Base-by-base conservation (phyloP, 2,113 vertebrate genomes). In the Cyphomyrus discorhynchus region DNA sequence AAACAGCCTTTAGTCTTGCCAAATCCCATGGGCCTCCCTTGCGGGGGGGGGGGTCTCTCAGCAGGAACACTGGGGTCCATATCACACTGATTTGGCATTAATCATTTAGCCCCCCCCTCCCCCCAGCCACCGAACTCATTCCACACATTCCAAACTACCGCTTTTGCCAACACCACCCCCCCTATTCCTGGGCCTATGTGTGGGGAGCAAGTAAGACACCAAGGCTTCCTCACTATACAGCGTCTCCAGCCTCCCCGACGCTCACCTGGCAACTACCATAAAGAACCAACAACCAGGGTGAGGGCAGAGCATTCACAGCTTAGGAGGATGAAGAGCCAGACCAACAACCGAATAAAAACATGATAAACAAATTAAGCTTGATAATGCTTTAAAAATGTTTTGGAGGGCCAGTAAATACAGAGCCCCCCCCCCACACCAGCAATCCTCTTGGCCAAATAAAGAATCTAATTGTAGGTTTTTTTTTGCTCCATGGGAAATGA, bases 121-220 rank as follows among this genome's bases (percentile, higher is more conserved):
- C 66, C 13, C 27, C 89, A 90, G 90, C 45, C 70, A 86, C 87
- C 89, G 58, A 6, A 31, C 88, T 90, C 91, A 91, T 93, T 93
- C 91, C 91, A 86, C 39, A 89, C 88, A 93, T 92, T 92, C 91
- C 93, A 92, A 66, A 89, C 91, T 80, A 90, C 86, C 89, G 85
- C 53, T 88, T 74, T 66, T 74, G 39, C 85, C 19, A 49, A 15
- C 70, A n/a, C 31, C 19, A 11, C 31, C 31, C 6, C 27, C 85
- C 47, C 53, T 53, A 10, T 35, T 58, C 56, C 39, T 88, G 31
- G 42, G 19, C 13, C 53, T 39, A 5, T 10, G 13, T 45, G 21
- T 27, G 56, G 56, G 1, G 21, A 58, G 56, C 56, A 58, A 86
- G 24, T 17, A 6, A 21, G n/a, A 52, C n/a, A 70, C 27, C 2